These are phyloP conservation scores for Harpegnathos saltator DNA, from an alignment of 1,140 invertebrate species.

Conservation along the genomic window DNA sequence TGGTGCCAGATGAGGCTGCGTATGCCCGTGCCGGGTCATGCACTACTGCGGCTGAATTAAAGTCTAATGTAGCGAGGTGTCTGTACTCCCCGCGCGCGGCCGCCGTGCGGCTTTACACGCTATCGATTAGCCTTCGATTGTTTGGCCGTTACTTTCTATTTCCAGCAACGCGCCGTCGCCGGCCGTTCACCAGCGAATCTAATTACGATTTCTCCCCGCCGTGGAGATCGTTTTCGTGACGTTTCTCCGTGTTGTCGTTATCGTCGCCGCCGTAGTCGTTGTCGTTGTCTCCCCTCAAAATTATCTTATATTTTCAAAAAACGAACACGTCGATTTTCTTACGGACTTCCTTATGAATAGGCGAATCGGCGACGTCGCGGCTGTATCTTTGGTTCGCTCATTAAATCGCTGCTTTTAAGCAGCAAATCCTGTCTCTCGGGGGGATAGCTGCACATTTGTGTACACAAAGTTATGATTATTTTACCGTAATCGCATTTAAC, in stretches of 20 bases:
- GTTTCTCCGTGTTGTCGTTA: background rate
- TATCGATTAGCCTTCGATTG: conserved; percentile 82
- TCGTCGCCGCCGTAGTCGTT: background rate
- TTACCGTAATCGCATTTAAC: background rate
- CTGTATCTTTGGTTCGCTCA: background rate
- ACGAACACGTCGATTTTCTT: conserved; percentile 25
- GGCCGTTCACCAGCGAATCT: conserved; percentile 70
- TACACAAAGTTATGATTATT: background rate
- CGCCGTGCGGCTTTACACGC: conserved; percentile 51
- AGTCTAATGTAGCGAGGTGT: conserved; percentile 68
- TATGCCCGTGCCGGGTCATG: conserved; percentile 53
- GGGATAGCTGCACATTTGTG: background rate
- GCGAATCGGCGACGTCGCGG: background rate
- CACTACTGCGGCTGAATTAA: conserved; percentile 75
- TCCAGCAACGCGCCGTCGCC: conserved; percentile 75
- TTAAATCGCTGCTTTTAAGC: background rate
- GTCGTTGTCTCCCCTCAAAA: background rate
- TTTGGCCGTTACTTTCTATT: conserved; percentile 78
- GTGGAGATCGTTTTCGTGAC: background rate
- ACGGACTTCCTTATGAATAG: conserved; percentile 14
- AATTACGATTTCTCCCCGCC: conserved; percentile 65
- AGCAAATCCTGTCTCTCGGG: background rate
- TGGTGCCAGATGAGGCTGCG: conserved; percentile 62
- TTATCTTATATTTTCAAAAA: conserved; percentile 25
- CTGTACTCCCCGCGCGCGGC: conserved; percentile 40